These are phyloP conservation scores for Cephus pygmeus DNA, from an alignment of 2,888 invertebrate species.

Conservation along the genomic window DNA sequence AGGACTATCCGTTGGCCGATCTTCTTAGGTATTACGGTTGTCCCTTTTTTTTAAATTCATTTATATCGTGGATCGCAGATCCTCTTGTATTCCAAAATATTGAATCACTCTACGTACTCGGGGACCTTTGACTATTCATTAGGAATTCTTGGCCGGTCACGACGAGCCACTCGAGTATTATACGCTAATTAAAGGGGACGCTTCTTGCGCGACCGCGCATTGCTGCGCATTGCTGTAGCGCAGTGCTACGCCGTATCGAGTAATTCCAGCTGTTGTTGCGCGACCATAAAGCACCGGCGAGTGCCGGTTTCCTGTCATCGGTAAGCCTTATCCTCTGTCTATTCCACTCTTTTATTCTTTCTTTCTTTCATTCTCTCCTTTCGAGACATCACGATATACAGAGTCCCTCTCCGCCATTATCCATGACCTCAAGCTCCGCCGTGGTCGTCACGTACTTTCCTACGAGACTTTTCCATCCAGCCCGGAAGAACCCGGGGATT, in stretches of 20 bases:
- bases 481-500: neutral
- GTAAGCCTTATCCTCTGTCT: neutral
- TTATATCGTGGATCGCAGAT: neutral
- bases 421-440: neutral
- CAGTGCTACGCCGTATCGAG: constrained; percentile 1
- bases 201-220: constrained; percentile 6
- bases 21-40: neutral
- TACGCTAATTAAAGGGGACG: constrained; percentile 49
- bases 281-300: constrained; percentile 6
- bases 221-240: neutral
- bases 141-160: constrained; percentile 21
- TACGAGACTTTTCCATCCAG: neutral
- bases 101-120: neutral
- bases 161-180: constrained; percentile 37
- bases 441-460: neutral
- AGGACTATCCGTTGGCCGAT: neutral
- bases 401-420: neutral
- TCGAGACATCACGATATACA: neutral
- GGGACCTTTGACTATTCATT: constrained; percentile 7
- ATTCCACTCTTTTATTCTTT: neutral
- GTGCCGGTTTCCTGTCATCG: constrained; percentile 8
- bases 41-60: neutral
- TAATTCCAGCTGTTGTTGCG: constrained; percentile 4
- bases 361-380: constrained; percentile 10
- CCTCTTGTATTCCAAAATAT: neutral